Conservation (phyloP, 1,140 invertebrate species). For the Procambarus virginalis region DNA sequence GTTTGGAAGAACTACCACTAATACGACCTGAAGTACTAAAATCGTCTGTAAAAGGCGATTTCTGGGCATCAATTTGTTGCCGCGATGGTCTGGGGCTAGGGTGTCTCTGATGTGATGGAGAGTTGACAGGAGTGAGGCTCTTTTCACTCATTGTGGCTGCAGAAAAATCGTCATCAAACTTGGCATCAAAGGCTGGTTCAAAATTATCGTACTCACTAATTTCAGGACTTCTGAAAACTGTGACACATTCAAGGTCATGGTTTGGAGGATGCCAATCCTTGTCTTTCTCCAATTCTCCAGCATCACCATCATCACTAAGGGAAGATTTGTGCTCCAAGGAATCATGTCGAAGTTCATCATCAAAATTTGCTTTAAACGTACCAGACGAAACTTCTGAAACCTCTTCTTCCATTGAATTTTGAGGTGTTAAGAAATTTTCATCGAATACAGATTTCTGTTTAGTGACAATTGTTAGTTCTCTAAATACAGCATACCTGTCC, state of each 20-base stretch:
- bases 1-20: slow-evolving; percentile 20
- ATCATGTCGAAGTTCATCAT: slow-evolving; percentile 59
- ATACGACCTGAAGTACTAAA: slow-evolving; percentile 52
- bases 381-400: slow-evolving; percentile 69
- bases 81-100: slow-evolving; percentile 28
- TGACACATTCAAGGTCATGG: slow-evolving; percentile 65
- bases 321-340: slow-evolving; percentile 68
- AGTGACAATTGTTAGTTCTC: slow-evolving; percentile 64
- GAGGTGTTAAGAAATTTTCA: slow-evolving; percentile 70
- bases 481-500: slow-evolving; percentile 69
- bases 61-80: slow-evolving; percentile 38
- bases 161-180: slow-evolving; percentile 70
- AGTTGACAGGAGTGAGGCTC: slow-evolving; percentile 63
- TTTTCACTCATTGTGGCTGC: slow-evolving; percentile 63
- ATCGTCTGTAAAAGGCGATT: slow-evolving; percentile 70
- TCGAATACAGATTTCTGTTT: slow-evolving; percentile 70
- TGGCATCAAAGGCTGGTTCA: slow-evolving; percentile 68
- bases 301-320: slow-evolving; percentile 66
- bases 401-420: slow-evolving; percentile 70
- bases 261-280: slow-evolving; percentile 62
- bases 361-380: slow-evolving; percentile 70
- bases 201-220: slow-evolving; percentile 71
- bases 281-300: slow-evolving; percentile 49
- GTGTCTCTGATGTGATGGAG: slow-evolving; percentile 36
- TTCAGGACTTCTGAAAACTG: slow-evolving; percentile 69